Percentiles rank a stretch among this genome's conserved stretches.
Evolutionary conservation across 1,140 invertebrate genomes (phyloP).

Genomic region (Ganaspis sp.): DNA sequence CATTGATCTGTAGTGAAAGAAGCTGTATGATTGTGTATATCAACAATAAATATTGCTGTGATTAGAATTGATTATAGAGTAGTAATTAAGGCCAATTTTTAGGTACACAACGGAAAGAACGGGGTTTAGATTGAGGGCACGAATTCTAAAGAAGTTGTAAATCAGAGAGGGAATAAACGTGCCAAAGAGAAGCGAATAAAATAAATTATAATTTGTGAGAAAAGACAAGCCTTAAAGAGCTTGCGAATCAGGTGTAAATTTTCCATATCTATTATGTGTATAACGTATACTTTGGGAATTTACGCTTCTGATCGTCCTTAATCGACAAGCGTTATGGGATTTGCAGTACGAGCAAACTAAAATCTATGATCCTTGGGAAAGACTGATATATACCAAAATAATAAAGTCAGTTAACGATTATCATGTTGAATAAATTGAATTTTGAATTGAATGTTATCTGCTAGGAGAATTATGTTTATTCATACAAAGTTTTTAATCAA

Average conservation of each 20-base stretch:
- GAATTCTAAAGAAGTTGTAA: slow-evolving; percentile 35
- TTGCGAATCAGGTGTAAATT: neutral
- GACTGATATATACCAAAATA: slow-evolving; percentile 56
- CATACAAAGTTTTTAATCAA: neutral
- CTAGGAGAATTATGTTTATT: neutral
- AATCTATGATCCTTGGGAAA: slow-evolving; percentile 55
- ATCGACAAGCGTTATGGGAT: no score
- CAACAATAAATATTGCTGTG: slow-evolving; percentile 78
- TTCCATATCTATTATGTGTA: neutral
- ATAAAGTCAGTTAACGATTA: no score
- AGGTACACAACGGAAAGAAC: slow-evolving; percentile 59
- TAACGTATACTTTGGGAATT: slow-evolving; percentile 26
- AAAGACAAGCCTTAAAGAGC: neutral
- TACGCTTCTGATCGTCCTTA: slow-evolving; percentile 47
- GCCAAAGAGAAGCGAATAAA: slow-evolving; percentile 39
- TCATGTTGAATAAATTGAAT: no score
- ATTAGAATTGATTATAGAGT: slow-evolving; percentile 75
- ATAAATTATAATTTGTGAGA: slow-evolving; percentile 11
- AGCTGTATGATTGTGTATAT: slow-evolving; percentile 76
- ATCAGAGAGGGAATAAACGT: slow-evolving; percentile 28
- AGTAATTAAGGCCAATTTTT: slow-evolving; percentile 74
- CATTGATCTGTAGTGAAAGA: slow-evolving; percentile 66
- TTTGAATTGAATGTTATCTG: neutral
- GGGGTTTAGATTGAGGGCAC: slow-evolving; percentile 47
- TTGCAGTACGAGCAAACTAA: no score